phyloP scores from a whole-genome alignment of 2,888 invertebrate genomes.

The Megastigmus dorsalis region DNA sequence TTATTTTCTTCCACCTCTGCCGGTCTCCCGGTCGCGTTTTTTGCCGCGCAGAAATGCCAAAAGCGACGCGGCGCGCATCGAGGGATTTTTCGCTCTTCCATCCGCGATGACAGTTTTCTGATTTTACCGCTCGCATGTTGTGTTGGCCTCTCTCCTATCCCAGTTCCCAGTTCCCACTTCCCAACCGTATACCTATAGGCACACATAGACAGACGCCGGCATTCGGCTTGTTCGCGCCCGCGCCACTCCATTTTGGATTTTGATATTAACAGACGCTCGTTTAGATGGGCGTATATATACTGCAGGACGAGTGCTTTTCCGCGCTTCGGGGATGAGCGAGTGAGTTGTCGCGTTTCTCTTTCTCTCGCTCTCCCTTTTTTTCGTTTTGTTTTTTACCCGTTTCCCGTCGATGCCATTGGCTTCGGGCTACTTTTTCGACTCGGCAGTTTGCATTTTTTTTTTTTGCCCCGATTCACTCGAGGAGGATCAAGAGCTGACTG shows the following conservation, averaged over 20 bases:
- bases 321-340: not conserved
- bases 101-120: slow-evolving; percentile 31
- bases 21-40: not conserved
- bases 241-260: slow-evolving; percentile 12
- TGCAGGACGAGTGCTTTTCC: not conserved
- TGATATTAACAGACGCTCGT: slow-evolving; percentile 27
- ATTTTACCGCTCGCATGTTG: slow-evolving; percentile 13
- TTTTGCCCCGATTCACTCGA: too few relatives aligned
- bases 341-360: not conserved
- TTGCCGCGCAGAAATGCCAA: too few relatives aligned
- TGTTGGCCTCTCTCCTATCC: too few relatives aligned
- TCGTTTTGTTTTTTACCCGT: too few relatives aligned
- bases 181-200: too few relatives aligned
- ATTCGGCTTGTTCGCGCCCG: not conserved
- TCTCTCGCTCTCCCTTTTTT: not conserved
- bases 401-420: too few relatives aligned
- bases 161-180: too few relatives aligned
- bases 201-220: too few relatives aligned
- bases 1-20: too few relatives aligned
- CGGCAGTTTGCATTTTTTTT: too few relatives aligned
- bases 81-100: not conserved
- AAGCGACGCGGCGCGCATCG: slow-evolving; percentile 4
- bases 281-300: not conserved
- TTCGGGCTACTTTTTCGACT: too few relatives aligned
- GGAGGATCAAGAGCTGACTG: too few relatives aligned